A percentile compares a stretch with the other conserved stretches of the same genome.
phyloP scores from a whole-genome alignment of 2,888 invertebrate species.

The Trachelus tabidus region DNA sequence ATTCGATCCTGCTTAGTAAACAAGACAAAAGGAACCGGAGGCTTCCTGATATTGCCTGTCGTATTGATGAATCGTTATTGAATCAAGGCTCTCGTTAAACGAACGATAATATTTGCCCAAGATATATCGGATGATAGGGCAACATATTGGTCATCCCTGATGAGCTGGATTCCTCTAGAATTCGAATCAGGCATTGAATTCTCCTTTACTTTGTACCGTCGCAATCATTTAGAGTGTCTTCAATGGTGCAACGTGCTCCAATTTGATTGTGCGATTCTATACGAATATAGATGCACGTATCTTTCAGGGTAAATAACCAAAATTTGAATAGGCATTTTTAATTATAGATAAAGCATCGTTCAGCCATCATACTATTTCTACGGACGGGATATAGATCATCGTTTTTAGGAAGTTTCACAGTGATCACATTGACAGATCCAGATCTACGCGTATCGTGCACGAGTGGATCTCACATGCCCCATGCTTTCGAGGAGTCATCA shows the following conservation, averaged over 20 bases:
- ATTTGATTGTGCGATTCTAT: not conserved
- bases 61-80: constrained; percentile 3
- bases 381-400: too few species aligned
- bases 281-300: not conserved
- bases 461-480: not conserved
- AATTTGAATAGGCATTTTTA: not conserved
- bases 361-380: too few species aligned
- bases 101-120: constrained; percentile 3
- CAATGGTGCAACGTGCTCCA: not conserved
- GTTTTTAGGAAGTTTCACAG: not conserved
- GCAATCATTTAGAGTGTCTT: not conserved
- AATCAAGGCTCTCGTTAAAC: constrained; percentile 1
- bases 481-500: not conserved
- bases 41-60: not conserved
- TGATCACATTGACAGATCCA: not conserved
- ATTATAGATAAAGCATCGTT: not conserved
- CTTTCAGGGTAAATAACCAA: not conserved
- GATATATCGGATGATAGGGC: not conserved
- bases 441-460: not conserved
- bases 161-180: not conserved
- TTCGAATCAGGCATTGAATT: not conserved
- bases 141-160: not conserved
- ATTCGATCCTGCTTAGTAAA: not conserved
- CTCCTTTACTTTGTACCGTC: not conserved
- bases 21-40: not conserved